These are phyloP conservation scores for Drosophila leonis DNA, from an alignment of 2,888 invertebrate genomes.

Conservation along the genomic window DNA sequence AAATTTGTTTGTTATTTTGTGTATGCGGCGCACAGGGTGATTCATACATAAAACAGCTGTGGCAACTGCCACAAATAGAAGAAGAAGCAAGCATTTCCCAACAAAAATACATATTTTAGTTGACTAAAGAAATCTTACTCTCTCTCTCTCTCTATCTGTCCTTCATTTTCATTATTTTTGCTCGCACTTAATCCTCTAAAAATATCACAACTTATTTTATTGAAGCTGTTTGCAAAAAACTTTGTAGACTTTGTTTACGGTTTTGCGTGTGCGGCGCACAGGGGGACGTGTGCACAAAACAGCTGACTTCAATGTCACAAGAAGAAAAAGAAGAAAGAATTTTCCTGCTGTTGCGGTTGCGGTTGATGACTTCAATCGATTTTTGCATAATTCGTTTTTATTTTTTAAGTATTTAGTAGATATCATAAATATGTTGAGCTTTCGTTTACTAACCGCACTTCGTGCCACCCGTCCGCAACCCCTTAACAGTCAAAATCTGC, in stretches of 20 bases:
- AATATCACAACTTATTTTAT: slow-evolving; percentile 38
- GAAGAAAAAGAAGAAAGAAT: slow-evolving; percentile 28
- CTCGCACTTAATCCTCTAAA: slow-evolving; percentile 49
- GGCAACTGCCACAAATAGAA: neutral
- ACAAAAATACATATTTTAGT: slow-evolving; percentile 90
- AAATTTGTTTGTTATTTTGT: slow-evolving; percentile 42
- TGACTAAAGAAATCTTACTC: slow-evolving; percentile 88
- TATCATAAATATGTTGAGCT: slow-evolving; percentile 67
- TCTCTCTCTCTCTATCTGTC: slow-evolving; percentile 69
- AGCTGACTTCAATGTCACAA: slow-evolving; percentile 31
- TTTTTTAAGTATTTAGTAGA: slow-evolving; percentile 32
- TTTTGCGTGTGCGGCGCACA: slow-evolving; percentile 20
- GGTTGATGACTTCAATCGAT: slow-evolving; percentile 22
- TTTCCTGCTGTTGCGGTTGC: slow-evolving; percentile 13
- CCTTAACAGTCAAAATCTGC: slow-evolving; percentile 24
- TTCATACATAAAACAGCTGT: slow-evolving; percentile 21
- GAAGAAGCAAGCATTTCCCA: slow-evolving; percentile 40
- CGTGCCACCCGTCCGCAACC: slow-evolving; percentile 22
- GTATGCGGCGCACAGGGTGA: slow-evolving; percentile 39
- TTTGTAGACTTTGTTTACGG: slow-evolving; percentile 23
- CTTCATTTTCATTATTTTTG: slow-evolving; percentile 67
- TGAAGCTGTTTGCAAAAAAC: neutral
- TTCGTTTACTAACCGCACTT: slow-evolving; percentile 59
- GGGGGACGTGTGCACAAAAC: slow-evolving; percentile 15
- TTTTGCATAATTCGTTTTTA: slow-evolving; percentile 68